Percentiles rank a stretch among this genome's conserved stretches.
Conservation (phyloP, 37 sponge, comb jelly and placozoan species). For the Oscarella lobularis region DNA sequence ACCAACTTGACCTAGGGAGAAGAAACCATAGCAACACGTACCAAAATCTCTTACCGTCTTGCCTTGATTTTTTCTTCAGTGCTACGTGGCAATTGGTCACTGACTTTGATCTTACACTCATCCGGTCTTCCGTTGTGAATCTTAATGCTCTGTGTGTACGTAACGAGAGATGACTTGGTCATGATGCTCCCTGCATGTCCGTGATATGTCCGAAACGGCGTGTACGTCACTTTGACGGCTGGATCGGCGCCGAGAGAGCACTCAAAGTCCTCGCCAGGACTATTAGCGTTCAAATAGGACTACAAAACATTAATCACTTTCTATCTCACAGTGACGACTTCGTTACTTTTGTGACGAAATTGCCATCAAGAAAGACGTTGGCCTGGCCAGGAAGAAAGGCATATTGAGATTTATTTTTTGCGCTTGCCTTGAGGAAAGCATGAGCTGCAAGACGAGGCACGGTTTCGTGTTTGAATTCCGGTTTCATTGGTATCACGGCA, state of each 20-base stretch:
- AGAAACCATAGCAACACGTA: no score
- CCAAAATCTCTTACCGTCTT: no score
- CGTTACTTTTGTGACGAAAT: slow-evolving; percentile 37
- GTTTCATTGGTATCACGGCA: slow-evolving; percentile 17
- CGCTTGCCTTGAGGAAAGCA: slow-evolving; percentile 36
- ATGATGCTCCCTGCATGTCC: slow-evolving; percentile 34
- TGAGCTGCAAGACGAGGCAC: slow-evolving; percentile 36
- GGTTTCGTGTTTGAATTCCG: slow-evolving; percentile 22
- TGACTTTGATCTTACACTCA: slow-evolving; percentile 34
- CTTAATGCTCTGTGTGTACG: slow-evolving; percentile 50
- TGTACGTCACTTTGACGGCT: slow-evolving; percentile 29
- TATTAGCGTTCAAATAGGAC: slow-evolving; percentile 20
- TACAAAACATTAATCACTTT: background rate
- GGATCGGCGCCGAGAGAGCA: slow-evolving; percentile 37
- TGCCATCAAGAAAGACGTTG: slow-evolving; percentile 39
- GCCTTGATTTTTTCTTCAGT: slow-evolving; percentile 78
- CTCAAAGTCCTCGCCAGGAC: slow-evolving; percentile 33
- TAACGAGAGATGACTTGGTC: slow-evolving; percentile 21
- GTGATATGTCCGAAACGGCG: slow-evolving; percentile 13
- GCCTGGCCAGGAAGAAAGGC: slow-evolving; percentile 39
- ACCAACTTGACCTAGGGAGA: slow-evolving; percentile 30
- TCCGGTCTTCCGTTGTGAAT: slow-evolving; percentile 49
- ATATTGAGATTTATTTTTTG: slow-evolving; percentile 34
- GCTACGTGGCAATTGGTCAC: slow-evolving; percentile 74
- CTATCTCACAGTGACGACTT: background rate